Evolutionary conservation across 2,888 invertebrate species (phyloP).

Genomic region (Meiosimyza platycephala): DNA sequence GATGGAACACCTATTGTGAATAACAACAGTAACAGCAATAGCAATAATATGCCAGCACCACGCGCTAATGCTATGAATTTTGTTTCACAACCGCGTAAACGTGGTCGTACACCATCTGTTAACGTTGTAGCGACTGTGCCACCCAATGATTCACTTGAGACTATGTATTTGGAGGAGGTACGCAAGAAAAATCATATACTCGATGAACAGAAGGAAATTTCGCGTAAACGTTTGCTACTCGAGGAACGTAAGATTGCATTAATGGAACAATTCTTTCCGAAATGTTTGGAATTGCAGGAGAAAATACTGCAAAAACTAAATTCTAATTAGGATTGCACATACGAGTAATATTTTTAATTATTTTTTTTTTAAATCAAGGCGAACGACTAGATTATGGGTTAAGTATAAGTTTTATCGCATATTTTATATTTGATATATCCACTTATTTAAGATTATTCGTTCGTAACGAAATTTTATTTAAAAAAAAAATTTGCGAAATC

Average conservation of each 20-base stretch:
- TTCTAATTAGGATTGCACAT: conserved; percentile 9
- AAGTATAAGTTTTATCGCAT: too few relatives aligned
- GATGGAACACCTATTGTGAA: conserved; percentile 22
- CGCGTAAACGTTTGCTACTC: conserved; percentile 54
- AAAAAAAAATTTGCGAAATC: too few relatives aligned
- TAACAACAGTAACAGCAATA: conserved; percentile 32
- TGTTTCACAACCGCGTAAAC: conserved; percentile 31
- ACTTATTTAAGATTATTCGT: too few relatives aligned
- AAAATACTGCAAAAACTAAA: conserved; percentile 53
- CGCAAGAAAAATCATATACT: conserved; percentile 56
- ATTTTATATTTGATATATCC: too few relatives aligned
- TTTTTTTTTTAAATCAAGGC: too few relatives aligned
- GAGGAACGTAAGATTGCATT: conserved; percentile 58
- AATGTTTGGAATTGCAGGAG: conserved; percentile 57
- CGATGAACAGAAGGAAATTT: conserved; percentile 58
- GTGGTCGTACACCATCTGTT: conserved; percentile 33
- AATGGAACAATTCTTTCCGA: conserved; percentile 59
- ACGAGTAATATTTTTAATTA: too few relatives aligned
- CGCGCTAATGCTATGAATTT: conserved; percentile 8
- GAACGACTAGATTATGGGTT: too few relatives aligned
- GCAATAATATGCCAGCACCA: conserved; percentile 48
- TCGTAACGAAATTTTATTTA: too few relatives aligned
- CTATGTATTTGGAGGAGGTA: conserved; percentile 55
- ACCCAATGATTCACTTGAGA: conserved; percentile 52
- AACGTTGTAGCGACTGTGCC: conserved; percentile 31